A percentile compares a stretch with the other conserved stretches of the same genome.
These are phyloP conservation scores for Schizothorax lantsangensis DNA, from an alignment of 2,797 vertebrate genomes.

Conservation along the genomic window DNA sequence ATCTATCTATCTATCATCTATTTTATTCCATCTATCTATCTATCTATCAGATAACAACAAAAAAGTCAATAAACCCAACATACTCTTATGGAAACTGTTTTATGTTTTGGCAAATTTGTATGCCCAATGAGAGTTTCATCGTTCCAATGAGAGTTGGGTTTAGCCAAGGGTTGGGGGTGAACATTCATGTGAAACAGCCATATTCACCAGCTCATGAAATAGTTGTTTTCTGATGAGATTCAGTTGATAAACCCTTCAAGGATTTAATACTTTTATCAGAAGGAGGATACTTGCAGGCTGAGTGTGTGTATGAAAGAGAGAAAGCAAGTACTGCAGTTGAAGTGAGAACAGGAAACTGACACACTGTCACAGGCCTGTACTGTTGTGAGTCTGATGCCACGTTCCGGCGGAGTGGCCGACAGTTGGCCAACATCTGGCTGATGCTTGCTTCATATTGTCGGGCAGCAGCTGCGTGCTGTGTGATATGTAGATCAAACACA, in stretches of 20 bases:
- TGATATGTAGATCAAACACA: constrained; percentile 69
- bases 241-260: neutral
- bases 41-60: neutral
- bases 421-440: constrained; percentile 74
- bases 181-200: neutral
- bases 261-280: neutral
- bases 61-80: neutral
- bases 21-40: neutral
- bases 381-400: constrained; percentile 5
- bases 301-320: neutral
- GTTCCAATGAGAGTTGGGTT: no score
- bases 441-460: constrained; percentile 70
- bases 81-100: neutral
- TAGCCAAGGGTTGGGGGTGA: neutral
- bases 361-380: constrained; percentile 10
- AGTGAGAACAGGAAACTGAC: constrained; percentile 34
- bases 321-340: neutral
- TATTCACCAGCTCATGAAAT: neutral
- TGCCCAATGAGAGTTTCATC: no score
- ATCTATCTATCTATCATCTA: neutral
- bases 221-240: neutral
- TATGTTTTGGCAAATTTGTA: neutral
- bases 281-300: constrained; percentile 1
- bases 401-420: constrained; percentile 42
- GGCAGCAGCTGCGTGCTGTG: constrained; percentile 71